These are phyloP conservation scores for Nesogale talazaci DNA, from an alignment of 2,113 vertebrate genomes.

Conservation along the genomic window DNA sequence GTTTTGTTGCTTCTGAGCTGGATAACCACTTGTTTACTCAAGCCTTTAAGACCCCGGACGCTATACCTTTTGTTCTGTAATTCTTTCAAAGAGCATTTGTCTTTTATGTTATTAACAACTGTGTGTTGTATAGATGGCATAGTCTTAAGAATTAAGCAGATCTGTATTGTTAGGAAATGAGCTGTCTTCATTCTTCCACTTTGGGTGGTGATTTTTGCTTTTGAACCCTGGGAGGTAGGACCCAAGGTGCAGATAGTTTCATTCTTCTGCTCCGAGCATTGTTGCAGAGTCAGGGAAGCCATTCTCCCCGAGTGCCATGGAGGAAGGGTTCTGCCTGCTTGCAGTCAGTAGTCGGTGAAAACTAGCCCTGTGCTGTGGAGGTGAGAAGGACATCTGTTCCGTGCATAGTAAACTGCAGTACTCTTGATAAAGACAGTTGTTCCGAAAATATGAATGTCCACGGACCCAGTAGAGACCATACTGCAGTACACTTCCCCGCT, in stretches of 20 bases:
- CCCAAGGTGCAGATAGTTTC: background rate
- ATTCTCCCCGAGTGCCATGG: constrained; percentile 16
- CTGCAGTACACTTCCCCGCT: too few species aligned
- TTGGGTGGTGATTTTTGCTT: constrained; percentile 35
- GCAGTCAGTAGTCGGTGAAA: background rate
- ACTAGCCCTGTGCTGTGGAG: background rate
- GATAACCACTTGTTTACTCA: too few species aligned
- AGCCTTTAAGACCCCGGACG: too few species aligned
- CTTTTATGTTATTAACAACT: constrained; percentile 32
- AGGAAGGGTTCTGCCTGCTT: background rate
- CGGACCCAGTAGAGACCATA: too few species aligned
- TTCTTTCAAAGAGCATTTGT: constrained; percentile 24
- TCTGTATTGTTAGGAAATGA: constrained; percentile 32
- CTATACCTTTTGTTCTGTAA: constrained; percentile 41
- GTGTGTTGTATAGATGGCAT: background rate
- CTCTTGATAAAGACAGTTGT: background rate
- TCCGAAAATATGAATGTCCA: too few species aligned
- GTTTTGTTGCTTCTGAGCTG: too few species aligned
- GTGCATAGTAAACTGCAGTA: too few species aligned
- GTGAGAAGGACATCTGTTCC: too few species aligned
- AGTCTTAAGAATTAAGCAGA: constrained; percentile 50
- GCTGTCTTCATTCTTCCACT: background rate
- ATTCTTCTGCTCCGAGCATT: background rate
- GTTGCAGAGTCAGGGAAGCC: background rate
- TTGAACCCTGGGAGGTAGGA: background rate